Evolutionary conservation across 2,797 vertebrate species (phyloP), one percentile per base, ranked within the genome.

Genomic region (Poliocrania exsul): DNA sequence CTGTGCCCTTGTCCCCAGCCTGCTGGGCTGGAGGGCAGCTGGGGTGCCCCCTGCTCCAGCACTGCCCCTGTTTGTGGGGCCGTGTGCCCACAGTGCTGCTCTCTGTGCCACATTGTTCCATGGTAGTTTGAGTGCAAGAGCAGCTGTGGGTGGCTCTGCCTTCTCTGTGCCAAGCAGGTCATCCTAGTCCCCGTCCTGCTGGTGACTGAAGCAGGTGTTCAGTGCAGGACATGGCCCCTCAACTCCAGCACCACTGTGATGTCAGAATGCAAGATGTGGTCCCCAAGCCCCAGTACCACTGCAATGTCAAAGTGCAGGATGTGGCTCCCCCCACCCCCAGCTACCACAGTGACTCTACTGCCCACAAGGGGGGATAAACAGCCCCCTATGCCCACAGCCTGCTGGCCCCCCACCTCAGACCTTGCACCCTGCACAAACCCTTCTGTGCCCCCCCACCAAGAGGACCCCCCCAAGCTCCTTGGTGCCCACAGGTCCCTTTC

Each of bases 11-110:
- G 24, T n/a, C 6, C 56, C n/a, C 26, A n/a, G 26, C 33, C 46
- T 26, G 16, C n/a, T 66, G 16, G 31, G 21, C 85, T 0, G 0
- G 11, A 29, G 21, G 10, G 29, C n/a, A n/a, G 13, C 26, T 0
- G 5, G 13, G 53, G 62, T 2, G 3, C 29, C 26, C 29, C 26
- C 44, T 60, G 26, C 16, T 70, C 25, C 5, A 21, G 26, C 2
- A 3, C 26, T 24, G 29, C 5, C 37, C 23, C 11, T 16, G 14
- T 4, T 17, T 3, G 8, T 2, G 33, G 33, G 10, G 4, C 38
- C 16, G 47, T 2, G 25, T n/a, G 19, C 37, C 58, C 4, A 2
- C 10, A 6, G 24, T 6, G 29, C 57, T 46, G 40, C 44, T 72
- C 49, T 56, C 8, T 11, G 33, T 1, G 40, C 2, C 11, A 46